phyloP scores from a whole-genome alignment of 2,888 invertebrate species.

The Nomada hirtipes region DNA sequence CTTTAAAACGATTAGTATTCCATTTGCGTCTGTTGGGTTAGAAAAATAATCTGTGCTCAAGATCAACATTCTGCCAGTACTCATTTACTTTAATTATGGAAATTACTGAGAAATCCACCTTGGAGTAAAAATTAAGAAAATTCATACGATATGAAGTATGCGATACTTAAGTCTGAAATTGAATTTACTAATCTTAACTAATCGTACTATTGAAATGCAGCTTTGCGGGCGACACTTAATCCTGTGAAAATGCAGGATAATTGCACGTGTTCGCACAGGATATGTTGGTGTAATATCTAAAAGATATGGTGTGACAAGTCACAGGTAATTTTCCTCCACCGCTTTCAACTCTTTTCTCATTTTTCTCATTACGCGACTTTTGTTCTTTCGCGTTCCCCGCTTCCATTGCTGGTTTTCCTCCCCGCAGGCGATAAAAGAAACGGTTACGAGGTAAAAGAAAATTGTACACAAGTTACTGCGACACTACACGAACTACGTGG shows the following conservation, averaged over 20 bases:
- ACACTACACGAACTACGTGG: not conserved
- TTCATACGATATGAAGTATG: too few species aligned
- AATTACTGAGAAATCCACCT: too few species aligned
- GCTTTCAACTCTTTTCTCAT: not conserved
- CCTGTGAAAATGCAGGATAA: not conserved
- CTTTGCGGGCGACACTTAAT: not conserved
- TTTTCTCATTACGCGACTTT: not conserved
- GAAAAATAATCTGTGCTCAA: too few species aligned
- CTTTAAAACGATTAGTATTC: too few species aligned
- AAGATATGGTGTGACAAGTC: constrained; percentile 6
- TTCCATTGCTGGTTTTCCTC: too few species aligned
- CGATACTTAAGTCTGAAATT: too few species aligned
- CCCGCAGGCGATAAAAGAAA: not conserved
- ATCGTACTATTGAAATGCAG: not conserved
- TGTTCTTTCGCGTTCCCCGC: not conserved
- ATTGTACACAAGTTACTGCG: not conserved
- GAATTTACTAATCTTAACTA: not conserved
- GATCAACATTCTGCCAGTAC: too few species aligned
- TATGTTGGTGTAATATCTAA: constrained; percentile 11
- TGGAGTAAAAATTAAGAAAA: too few species aligned
- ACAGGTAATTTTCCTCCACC: not conserved
- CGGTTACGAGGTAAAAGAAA: not conserved
- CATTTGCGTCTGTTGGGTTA: too few species aligned
- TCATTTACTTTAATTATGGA: too few species aligned
- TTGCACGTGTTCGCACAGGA: not conserved